Conservation (phyloP, 1,140 invertebrate genomes). For the Drosophila triauraria region DNA sequence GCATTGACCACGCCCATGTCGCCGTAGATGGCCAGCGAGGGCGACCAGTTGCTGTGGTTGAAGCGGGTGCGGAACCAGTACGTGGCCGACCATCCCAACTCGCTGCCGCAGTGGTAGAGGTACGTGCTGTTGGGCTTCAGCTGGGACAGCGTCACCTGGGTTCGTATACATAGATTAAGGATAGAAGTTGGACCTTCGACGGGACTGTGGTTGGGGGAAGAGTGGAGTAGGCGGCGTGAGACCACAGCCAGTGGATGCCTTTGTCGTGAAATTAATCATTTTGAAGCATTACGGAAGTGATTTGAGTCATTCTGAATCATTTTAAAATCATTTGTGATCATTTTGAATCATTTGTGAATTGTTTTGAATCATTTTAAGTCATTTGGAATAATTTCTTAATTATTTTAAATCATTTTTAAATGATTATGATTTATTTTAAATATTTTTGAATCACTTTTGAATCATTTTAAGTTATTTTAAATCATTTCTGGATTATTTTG, state of each 20-base stretch:
- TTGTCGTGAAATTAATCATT: not conserved
- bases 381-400: not conserved
- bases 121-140: conserved; percentile 88
- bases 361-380: not conserved
- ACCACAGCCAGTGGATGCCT: not conserved
- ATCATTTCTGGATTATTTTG: not conserved
- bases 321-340: no score
- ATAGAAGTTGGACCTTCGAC: conserved; percentile 88
- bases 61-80: conserved; percentile 91
- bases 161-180: conserved; percentile 88
- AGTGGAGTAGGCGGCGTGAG: not conserved
- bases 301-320: no score
- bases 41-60: conserved; percentile 89
- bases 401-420: not conserved
- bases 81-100: conserved; percentile 91
- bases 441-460: not conserved
- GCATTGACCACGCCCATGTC: conserved; percentile 97
- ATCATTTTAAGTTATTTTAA: not conserved
- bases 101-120: conserved; percentile 94
- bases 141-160: conserved; percentile 87
- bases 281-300: not conserved
- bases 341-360: not conserved
- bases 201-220: not conserved
- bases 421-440: not conserved
- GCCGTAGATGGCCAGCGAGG: conserved; percentile 93